These are phyloP conservation scores for Elephas maximus DNA, from an alignment of 2,113 vertebrate genomes.

Conservation along the genomic window DNA sequence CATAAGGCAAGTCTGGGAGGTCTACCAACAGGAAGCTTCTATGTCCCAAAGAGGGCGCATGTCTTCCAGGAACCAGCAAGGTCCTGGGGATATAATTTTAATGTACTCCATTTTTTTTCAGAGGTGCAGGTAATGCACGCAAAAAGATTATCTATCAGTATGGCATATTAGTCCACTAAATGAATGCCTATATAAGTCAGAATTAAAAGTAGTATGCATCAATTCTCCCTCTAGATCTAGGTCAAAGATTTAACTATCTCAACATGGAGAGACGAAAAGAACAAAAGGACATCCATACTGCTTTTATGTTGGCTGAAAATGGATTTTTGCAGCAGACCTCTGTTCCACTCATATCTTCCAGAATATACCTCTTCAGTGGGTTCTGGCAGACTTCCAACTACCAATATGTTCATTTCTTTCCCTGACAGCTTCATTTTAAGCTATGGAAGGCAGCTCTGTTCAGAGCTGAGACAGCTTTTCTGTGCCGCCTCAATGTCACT, in stretches of 20 bases:
- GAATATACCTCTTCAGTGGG: not conserved
- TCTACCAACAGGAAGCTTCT: no score
- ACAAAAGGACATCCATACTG: not conserved
- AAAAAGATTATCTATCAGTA: not conserved
- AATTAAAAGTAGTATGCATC: not conserved
- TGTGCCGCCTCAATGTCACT: not conserved
- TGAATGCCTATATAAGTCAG: not conserved
- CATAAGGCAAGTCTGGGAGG: no score
- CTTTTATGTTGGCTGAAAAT: not conserved
- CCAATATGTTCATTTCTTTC: not conserved
- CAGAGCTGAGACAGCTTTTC: not conserved
- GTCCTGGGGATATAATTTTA: not conserved
- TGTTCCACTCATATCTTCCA: not conserved
- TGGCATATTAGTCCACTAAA: not conserved
- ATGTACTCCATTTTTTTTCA: not conserved
- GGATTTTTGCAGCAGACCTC: not conserved
- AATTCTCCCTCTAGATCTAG: not conserved
- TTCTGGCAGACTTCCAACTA: not conserved
- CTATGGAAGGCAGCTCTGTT: not conserved
- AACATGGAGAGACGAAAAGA: not conserved
- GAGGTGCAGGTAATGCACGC: not conserved
- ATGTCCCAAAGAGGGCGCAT: no score
- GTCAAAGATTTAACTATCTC: not conserved
- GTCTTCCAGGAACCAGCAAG: no score
- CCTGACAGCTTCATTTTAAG: not conserved